Conservation (phyloP, 35 echinoderm and acorn worm genomes). For the Hemicentrotus pulcherrimus region DNA sequence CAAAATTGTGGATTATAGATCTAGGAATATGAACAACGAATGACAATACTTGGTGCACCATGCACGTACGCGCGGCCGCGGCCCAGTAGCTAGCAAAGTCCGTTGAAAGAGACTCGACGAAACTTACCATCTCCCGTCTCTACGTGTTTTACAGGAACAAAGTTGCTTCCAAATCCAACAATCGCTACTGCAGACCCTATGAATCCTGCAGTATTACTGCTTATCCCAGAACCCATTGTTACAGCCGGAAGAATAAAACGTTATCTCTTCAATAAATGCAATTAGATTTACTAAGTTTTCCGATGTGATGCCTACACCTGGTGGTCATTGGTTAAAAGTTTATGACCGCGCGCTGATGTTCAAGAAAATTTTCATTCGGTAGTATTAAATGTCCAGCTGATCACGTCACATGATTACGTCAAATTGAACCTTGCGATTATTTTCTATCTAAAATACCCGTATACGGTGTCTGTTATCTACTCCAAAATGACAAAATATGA, state of each 20-base stretch:
- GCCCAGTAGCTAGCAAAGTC: background rate
- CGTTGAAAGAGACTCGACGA: background rate
- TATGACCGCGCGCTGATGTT: background rate
- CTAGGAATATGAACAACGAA: too few species aligned
- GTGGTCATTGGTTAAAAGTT: background rate
- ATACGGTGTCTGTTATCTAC: too few species aligned
- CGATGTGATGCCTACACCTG: background rate
- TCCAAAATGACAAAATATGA: too few species aligned
- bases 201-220: conserved; percentile 60
- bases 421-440: background rate
- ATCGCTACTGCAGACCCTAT: conserved; percentile 75
- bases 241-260: background rate
- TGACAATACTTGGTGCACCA: too few species aligned
- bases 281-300: background rate
- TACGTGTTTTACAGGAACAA: conserved; percentile 87
- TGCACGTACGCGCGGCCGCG: too few species aligned
- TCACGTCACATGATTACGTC: background rate
- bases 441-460: too few species aligned
- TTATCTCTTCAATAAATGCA: background rate
- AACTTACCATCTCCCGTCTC: conserved; percentile 91
- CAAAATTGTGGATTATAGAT: too few species aligned
- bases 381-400: background rate
- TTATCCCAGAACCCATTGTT: conserved; percentile 9
- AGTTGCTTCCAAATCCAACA: conserved; percentile 89
- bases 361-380: background rate